These are phyloP conservation scores for Rhincodon typus DNA, from an alignment of 2,797 vertebrate species.

Conservation along the genomic window DNA sequence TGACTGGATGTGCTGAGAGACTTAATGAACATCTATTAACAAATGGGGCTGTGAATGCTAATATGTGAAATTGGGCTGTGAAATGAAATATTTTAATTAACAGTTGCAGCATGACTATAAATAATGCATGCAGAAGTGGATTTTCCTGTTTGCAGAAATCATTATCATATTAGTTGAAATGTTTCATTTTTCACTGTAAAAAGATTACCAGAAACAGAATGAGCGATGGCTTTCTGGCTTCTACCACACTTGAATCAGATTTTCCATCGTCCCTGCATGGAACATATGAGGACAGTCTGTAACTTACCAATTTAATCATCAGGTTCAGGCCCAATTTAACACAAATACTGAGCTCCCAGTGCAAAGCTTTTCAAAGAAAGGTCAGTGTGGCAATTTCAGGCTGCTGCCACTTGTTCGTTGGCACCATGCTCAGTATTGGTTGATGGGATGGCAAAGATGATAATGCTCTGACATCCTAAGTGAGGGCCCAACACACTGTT, in stretches of 20 bases:
- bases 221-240: not conserved
- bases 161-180: not conserved
- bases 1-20: conserved; percentile 1
- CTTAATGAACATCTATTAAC: conserved; percentile 30
- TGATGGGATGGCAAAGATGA: not conserved
- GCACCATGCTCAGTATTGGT: not conserved
- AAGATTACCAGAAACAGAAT: not conserved
- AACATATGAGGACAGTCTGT: too few relatives aligned
- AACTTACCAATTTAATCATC: not conserved
- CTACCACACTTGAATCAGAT: not conserved
- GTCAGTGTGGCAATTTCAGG: not conserved
- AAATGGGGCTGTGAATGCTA: conserved; percentile 28
- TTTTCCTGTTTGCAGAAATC: not conserved
- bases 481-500: not conserved
- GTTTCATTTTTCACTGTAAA: conserved; percentile 23
- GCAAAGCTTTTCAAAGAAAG: not conserved
- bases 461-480: not conserved
- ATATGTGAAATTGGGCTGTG: conserved; percentile 24
- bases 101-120: conserved; percentile 13
- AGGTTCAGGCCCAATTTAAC: not conserved
- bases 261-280: not conserved
- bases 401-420: not conserved
- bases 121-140: not conserved
- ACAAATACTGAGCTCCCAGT: not conserved
- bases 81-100: conserved; percentile 37